Evolutionary conservation across 1,140 invertebrate species (phyloP).

Genomic region (Drosophila lacertosa): DNA sequence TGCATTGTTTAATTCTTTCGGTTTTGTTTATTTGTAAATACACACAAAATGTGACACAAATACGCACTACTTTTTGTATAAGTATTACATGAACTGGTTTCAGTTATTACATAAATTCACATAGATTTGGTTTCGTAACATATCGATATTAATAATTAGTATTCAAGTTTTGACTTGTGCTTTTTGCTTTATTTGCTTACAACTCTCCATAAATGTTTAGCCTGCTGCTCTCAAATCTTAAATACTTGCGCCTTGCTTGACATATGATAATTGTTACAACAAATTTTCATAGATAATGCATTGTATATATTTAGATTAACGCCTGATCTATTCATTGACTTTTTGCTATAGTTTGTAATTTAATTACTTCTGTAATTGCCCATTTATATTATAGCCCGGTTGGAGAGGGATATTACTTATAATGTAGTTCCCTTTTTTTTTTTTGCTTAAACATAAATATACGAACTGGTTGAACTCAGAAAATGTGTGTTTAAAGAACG

Average conservation of each 20-base stretch:
- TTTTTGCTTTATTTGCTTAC: neutral
- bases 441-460: too few species aligned
- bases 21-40: conserved; percentile 15
- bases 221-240: conserved; percentile 2
- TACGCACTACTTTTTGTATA: conserved; percentile 18
- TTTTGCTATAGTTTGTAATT: too few species aligned
- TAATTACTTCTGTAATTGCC: neutral
- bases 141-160: conserved; percentile 42
- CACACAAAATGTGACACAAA: conserved; percentile 33
- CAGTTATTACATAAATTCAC: conserved; percentile 56
- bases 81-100: conserved; percentile 33
- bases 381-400: neutral
- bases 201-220: conserved; percentile 4
- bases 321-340: neutral
- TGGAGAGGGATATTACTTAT: too few species aligned
- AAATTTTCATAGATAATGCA: conserved; percentile 1
- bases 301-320: conserved; percentile 1
- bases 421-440: too few species aligned
- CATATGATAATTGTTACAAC: conserved; percentile 13
- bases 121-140: conserved; percentile 29
- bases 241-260: conserved; percentile 6
- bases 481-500: too few species aligned
- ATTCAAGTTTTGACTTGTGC: conserved; percentile 16
- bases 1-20: neutral
- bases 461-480: too few species aligned